A percentile compares a stretch with the other conserved stretches of the same genome.
phyloP scores from a whole-genome alignment of 2,888 invertebrate species.

The Diogma glabrata region DNA sequence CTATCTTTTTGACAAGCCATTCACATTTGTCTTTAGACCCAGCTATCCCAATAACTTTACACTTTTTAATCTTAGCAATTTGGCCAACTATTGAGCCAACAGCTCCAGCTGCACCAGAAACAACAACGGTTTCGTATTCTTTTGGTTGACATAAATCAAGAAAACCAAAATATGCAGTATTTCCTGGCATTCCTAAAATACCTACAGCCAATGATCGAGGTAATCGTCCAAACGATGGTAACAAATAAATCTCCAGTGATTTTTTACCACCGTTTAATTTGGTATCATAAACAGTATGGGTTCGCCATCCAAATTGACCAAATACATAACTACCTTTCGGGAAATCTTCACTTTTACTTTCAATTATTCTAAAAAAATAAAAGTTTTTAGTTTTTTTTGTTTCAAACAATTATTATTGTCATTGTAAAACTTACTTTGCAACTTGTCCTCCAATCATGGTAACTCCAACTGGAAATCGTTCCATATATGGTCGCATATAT shows the following conservation, averaged over 20 bases:
- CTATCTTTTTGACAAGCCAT: constrained; percentile 52
- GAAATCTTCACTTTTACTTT: constrained; percentile 51
- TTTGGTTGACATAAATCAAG: constrained; percentile 58
- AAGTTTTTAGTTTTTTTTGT: too few relatives aligned
- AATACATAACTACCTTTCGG: constrained; percentile 52
- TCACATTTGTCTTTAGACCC: constrained; percentile 58
- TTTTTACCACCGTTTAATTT: too few relatives aligned
- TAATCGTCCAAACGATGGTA: constrained; percentile 47
- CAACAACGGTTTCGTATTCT: constrained; percentile 56
- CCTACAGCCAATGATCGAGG: constrained; percentile 52
- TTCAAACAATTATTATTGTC: too few relatives aligned
- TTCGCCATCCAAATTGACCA: constrained; percentile 56
- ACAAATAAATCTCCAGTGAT: too few relatives aligned
- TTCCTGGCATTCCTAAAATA: constrained; percentile 55
- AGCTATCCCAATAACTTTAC: constrained; percentile 57
- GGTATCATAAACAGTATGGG: constrained; percentile 35
- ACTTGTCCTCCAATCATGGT: constrained; percentile 62
- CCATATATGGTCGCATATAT: constrained; percentile 52
- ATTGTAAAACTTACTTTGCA: constrained; percentile 53
- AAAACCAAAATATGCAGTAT: constrained; percentile 64
- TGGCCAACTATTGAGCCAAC: constrained; percentile 69
- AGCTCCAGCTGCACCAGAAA: constrained; percentile 65
- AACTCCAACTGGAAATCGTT: constrained; percentile 43
- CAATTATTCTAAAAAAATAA: constrained; percentile 44
- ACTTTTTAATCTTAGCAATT: constrained; percentile 61